Evolutionary conservation across 2,797 vertebrate species (phyloP), one percentile per base, ranked within the genome.

Genomic region (Neosalanx taihuensis): DNA sequence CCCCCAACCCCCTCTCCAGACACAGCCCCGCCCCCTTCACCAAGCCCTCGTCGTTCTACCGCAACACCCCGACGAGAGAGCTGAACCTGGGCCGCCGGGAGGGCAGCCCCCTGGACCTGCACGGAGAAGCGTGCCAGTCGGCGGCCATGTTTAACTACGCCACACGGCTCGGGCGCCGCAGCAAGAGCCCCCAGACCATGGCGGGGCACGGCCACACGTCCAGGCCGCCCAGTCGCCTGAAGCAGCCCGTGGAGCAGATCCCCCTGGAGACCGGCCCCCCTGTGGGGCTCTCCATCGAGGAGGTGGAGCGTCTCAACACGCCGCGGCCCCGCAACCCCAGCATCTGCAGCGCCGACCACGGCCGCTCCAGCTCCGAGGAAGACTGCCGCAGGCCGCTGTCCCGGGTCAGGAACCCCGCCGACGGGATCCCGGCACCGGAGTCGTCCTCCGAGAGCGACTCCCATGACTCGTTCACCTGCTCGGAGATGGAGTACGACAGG

Each of bases 381-480:
- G 97, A 99, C 82, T 95, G 97, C 81, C 89, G 96, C 57, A 89
- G 97, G 74, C 98, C 98, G 0, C 91, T 97, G 66, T 99, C 98
- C 2, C 91, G 96, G 71, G 95, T 97, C 0, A 92, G 98, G 74
- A 99, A 98, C 89, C 97, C 97, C 0, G 96, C 97, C 0, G 97
- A 99, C 0, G 98, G 98, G 73, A 95, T 99, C 72, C 97, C 98
- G 0, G 97, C 97, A 0, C 97, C 96, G 0, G 97, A 99, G 76
- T 97, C 98, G 0, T 99, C 97, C 2, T 99, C 98, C 0, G 98
- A 99, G 83, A 99, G 98, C 1, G 98, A 99, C 92, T 99, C 98
- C 0, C 98, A 99, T 0, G 98, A 99, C 89, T 99, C 98, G 66
- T 99, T 99, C 90, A 99, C 98, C 49, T 99, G 98, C 91, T 99